These are phyloP conservation scores for Episyrphus balteatus DNA, from an alignment of 1,140 invertebrate species.

Conservation along the genomic window DNA sequence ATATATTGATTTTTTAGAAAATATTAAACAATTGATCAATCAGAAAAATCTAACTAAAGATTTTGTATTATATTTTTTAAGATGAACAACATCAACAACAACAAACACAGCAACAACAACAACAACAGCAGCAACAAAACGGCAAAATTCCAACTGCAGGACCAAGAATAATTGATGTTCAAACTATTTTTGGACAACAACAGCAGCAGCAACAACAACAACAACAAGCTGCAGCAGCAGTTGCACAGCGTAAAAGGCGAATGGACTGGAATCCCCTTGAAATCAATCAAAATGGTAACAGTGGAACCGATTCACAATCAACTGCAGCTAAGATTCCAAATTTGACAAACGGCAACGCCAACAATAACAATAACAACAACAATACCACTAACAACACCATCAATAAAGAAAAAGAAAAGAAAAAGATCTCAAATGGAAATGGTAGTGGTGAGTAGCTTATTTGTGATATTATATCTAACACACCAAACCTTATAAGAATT, in stretches of 20 bases:
- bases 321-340: neutral
- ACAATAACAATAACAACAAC: neutral
- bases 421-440: constrained; percentile 13
- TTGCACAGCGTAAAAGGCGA: constrained; percentile 36
- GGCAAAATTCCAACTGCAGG: constrained; percentile 9
- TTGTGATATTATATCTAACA: too few species aligned
- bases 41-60: too few species aligned
- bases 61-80: too few species aligned
- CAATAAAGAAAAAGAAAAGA: constrained; percentile 20
- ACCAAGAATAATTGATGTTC: constrained; percentile 35
- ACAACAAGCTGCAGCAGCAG: constrained; percentile 7
- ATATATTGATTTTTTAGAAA: neutral
- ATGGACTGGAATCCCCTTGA: constrained; percentile 37
- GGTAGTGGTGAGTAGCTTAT: too few species aligned
- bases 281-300: constrained; percentile 31
- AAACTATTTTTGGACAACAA: constrained; percentile 24
- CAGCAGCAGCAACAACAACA: too few species aligned
- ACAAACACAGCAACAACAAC: neutral
- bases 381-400: constrained; percentile 10
- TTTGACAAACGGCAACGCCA: neutral
- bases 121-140: neutral
- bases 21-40: too few species aligned
- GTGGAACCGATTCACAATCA: constrained; percentile 4
- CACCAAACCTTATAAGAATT: too few species aligned
- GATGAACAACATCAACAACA: neutral